Evolutionary conservation across 2,113 vertebrate species (phyloP).

Genomic region (Gorilla gorilla): DNA sequence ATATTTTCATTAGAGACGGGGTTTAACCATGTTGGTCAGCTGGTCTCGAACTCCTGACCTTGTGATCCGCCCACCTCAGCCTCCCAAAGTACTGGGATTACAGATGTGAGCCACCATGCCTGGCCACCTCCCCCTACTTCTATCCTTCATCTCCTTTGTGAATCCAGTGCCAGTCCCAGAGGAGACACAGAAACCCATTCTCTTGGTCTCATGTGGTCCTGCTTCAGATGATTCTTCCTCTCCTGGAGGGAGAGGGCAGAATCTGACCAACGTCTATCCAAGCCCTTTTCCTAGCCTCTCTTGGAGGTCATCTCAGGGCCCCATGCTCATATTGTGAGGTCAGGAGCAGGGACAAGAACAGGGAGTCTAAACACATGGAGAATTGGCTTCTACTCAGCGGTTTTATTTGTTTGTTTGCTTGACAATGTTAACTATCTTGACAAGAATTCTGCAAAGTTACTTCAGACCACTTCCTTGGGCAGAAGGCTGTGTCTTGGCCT

Average conservation of each 20-base stretch:
- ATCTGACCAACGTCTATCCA: neutral
- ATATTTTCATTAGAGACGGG: too few relatives aligned
- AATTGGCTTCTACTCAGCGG: neutral
- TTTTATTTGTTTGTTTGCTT: neutral
- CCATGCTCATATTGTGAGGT: neutral
- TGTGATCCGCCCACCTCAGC: too few relatives aligned
- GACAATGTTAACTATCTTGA: neutral
- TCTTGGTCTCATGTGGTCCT: neutral
- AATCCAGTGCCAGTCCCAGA: neutral
- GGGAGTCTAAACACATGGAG: neutral
- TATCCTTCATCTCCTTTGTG: neutral
- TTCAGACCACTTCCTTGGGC: neutral
- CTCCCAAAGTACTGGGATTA: too few relatives aligned
- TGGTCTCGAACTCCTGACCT: too few relatives aligned
- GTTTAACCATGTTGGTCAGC: too few relatives aligned
- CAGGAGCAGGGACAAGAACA: neutral
- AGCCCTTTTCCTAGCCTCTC: neutral
- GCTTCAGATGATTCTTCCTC: neutral
- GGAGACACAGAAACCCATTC: neutral
- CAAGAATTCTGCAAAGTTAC: neutral
- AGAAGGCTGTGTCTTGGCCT: neutral
- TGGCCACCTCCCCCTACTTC: neutral
- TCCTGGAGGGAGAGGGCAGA: neutral
- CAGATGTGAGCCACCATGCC: too few relatives aligned
- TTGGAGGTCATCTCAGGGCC: neutral